Conservation (phyloP, 2,797 vertebrate genomes). For the Argyrosomus regius region DNA sequence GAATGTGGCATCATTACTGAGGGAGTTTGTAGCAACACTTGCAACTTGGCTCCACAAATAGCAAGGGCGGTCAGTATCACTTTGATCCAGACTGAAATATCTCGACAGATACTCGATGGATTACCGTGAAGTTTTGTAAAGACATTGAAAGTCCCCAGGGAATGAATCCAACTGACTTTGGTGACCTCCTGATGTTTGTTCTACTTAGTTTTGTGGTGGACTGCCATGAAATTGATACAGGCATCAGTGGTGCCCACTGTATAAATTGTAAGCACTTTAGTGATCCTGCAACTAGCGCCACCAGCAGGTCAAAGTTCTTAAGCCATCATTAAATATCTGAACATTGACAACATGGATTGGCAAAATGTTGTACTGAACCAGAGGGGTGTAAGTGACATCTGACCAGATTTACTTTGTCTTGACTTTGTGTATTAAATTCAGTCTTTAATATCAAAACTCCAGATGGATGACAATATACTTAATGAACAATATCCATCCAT, state of each 20-base stretch:
- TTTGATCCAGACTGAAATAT: background rate
- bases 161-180: background rate
- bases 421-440: too few species aligned
- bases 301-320: background rate
- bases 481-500: too few species aligned
- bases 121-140: background rate
- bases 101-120: background rate
- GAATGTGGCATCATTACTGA: constrained; percentile 5
- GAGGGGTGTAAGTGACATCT: too few species aligned
- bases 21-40: background rate
- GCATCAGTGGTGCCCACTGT: too few species aligned
- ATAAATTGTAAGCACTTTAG: background rate
- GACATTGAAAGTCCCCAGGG: background rate
- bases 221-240: background rate
- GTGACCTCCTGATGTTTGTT: background rate
- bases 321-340: background rate
- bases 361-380: background rate
- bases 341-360: background rate
- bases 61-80: background rate
- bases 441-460: too few species aligned
- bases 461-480: too few species aligned
- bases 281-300: background rate
- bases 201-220: background rate
- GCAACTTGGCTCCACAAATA: background rate
- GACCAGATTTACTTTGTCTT: too few species aligned